These are phyloP conservation scores for Chloromyia formosa DNA, from an alignment of 2,888 invertebrate species.

Conservation along the genomic window DNA sequence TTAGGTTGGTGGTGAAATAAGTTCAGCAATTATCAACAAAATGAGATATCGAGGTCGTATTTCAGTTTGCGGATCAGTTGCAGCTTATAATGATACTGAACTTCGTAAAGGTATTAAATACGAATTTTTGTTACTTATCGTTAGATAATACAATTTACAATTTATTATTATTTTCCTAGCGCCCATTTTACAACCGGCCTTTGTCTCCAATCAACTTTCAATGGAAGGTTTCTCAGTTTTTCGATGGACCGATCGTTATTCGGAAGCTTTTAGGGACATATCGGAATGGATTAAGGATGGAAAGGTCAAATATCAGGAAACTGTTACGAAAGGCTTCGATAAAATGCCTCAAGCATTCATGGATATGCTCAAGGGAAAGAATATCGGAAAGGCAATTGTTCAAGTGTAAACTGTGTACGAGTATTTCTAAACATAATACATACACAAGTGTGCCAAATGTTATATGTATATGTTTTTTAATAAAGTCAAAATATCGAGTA, in stretches of 20 bases:
- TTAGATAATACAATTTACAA: background rate
- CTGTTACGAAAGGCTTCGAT: slow-evolving; percentile 76
- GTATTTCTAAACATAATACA: no score
- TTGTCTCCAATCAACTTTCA: slow-evolving; percentile 69
- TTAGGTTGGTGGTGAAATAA: slow-evolving; percentile 71
- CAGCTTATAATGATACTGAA: slow-evolving; percentile 67
- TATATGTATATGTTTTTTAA: no score
- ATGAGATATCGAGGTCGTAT: slow-evolving; percentile 72
- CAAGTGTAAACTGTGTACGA: slow-evolving; percentile 65
- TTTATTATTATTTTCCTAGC: slow-evolving; percentile 19
- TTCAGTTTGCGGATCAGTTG: slow-evolving; percentile 73
- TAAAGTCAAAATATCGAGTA: no score
- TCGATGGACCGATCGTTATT: slow-evolving; percentile 70
- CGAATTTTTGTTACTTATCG: background rate
- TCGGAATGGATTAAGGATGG: slow-evolving; percentile 73
- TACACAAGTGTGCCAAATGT: no score
- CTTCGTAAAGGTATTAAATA: background rate
- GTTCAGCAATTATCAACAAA: slow-evolving; percentile 68
- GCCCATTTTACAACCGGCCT: slow-evolving; percentile 66
- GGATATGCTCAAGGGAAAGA: slow-evolving; percentile 72
- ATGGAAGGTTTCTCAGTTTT: slow-evolving; percentile 67
- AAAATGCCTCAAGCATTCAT: slow-evolving; percentile 76
- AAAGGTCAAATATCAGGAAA: slow-evolving; percentile 75
- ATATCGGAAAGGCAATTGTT: slow-evolving; percentile 76
- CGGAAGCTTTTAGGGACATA: slow-evolving; percentile 72